Conservation (phyloP, 2,797 vertebrate species). For the Ctenopoma kingsleyae region DNA sequence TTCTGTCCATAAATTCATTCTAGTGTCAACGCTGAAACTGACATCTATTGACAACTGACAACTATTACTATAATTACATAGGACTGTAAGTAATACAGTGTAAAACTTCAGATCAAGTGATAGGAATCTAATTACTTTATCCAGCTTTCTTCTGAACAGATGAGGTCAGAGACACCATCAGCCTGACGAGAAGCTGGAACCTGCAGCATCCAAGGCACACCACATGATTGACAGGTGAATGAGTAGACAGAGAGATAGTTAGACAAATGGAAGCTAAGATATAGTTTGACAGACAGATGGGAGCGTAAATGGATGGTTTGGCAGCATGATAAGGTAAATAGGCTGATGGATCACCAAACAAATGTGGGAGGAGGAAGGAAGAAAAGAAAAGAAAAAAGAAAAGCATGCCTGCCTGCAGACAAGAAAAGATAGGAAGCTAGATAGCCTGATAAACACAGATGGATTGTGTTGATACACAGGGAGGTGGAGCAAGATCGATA, state of each 20-base stretch:
- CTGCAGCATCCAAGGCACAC: slow-evolving; percentile 61
- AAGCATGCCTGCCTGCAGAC: slow-evolving; percentile 73
- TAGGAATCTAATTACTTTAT: slow-evolving; percentile 71
- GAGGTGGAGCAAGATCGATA: slow-evolving; percentile 83
- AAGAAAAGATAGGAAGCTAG: slow-evolving; percentile 81
- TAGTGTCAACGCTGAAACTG: slow-evolving; percentile 10
- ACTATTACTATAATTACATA: slow-evolving; percentile 33
- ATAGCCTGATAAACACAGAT: slow-evolving; percentile 88
- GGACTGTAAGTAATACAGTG: slow-evolving; percentile 32
- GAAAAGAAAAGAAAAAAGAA: slow-evolving; percentile 70
- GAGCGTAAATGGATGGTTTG: slow-evolving; percentile 88
- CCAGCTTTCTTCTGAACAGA: slow-evolving; percentile 39
- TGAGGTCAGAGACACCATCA: slow-evolving; percentile 61
- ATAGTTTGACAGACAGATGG: slow-evolving; percentile 89
- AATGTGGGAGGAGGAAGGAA: slow-evolving; percentile 82
- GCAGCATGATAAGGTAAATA: slow-evolving; percentile 89
- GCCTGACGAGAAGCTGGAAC: slow-evolving; percentile 50
- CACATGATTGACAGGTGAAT: slow-evolving; percentile 83
- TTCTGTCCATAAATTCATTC: slow-evolving; percentile 4
- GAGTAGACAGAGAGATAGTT: slow-evolving; percentile 84
- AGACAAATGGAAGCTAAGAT: slow-evolving; percentile 88
- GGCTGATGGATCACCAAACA: slow-evolving; percentile 89
- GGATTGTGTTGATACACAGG: slow-evolving; percentile 82
- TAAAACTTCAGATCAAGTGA: slow-evolving; percentile 54
- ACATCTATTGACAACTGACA: background rate